phyloP scores from a whole-genome alignment of 2,888 invertebrate genomes.

The Dromius quadrimaculatus region DNA sequence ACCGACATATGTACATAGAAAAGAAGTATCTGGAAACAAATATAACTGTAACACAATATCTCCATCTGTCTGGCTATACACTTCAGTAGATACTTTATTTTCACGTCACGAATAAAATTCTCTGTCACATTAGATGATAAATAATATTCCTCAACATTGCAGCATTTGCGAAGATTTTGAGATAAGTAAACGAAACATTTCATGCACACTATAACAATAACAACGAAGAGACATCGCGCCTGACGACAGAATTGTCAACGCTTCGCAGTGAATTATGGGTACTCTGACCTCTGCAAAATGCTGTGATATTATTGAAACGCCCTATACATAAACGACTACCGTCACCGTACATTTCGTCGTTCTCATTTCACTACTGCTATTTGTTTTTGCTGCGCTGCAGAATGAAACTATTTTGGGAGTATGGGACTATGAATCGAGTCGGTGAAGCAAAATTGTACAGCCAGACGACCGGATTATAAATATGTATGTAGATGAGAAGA shows the following conservation, averaged over 20 bases:
- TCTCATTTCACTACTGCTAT: slow-evolving; percentile 2
- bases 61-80: too few relatives aligned
- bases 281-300: slow-evolving; percentile 45
- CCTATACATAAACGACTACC: slow-evolving; percentile 29
- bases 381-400: background rate
- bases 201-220: too few relatives aligned
- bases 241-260: slow-evolving; percentile 32
- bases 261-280: slow-evolving; percentile 46
- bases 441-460: background rate
- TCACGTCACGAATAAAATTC: too few relatives aligned
- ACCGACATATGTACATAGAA: too few relatives aligned
- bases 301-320: slow-evolving; percentile 39
- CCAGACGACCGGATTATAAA: background rate
- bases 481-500: background rate
- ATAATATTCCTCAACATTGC: background rate
- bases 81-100: too few relatives aligned
- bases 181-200: too few relatives aligned
- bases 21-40: too few relatives aligned
- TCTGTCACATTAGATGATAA: slow-evolving; percentile 26
- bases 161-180: too few relatives aligned
- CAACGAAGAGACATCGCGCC: slow-evolving; percentile 1
- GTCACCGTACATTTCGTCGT: background rate
- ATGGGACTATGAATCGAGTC: background rate
- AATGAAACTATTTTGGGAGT: slow-evolving; percentile 28
- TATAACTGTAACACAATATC: too few relatives aligned